Conservation (phyloP, 2,888 invertebrate genomes). For the Phanerotoma sp. region DNA sequence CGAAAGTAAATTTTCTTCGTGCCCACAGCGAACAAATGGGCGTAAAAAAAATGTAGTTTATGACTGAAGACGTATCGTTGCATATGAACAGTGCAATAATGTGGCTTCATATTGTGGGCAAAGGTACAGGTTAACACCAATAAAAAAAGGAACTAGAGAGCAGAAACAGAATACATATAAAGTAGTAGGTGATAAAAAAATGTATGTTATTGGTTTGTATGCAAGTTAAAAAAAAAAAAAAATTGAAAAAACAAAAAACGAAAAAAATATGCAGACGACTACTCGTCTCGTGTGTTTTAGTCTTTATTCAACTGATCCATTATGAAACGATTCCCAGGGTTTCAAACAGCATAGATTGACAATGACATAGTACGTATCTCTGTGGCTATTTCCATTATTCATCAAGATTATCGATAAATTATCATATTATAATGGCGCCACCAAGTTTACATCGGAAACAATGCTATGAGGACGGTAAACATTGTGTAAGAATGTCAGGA, state of each 20-base stretch:
- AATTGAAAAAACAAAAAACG: too few species aligned
- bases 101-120: too few species aligned
- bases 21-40: too few species aligned
- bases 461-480: conserved; percentile 19
- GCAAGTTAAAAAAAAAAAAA: not conserved
- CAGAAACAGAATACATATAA: not conserved
- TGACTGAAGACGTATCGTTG: too few species aligned
- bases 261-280: not conserved
- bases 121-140: not conserved
- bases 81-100: too few species aligned
- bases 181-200: not conserved
- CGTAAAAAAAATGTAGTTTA: too few species aligned
- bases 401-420: conserved; percentile 52
- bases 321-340: conserved; percentile 46
- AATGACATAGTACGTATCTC: conserved; percentile 47
- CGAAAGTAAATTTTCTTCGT: too few species aligned
- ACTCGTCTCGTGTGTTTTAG: not conserved
- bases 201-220: conserved; percentile 1
- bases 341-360: conserved; percentile 46
- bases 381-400: conserved; percentile 48
- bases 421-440: conserved; percentile 51
- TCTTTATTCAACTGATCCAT: conserved; percentile 43
- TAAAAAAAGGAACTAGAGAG: too few species aligned
- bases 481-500: not conserved
- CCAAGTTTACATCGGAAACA: conserved; percentile 37